Conservation (phyloP, 2,888 invertebrate species). For the Drosophila macrospina region DNA sequence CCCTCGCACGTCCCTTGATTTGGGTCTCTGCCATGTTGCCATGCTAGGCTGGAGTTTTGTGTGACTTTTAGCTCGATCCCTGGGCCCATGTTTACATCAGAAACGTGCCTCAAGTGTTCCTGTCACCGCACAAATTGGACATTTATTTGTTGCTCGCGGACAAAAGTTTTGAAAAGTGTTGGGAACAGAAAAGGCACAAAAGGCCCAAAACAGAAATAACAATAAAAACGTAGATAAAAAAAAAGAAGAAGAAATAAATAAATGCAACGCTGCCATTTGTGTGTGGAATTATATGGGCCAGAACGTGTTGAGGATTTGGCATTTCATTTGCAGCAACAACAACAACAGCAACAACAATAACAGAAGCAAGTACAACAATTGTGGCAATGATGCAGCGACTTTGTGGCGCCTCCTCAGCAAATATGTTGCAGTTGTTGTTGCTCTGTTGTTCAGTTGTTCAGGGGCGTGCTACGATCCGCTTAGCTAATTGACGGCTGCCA, state of each 20-base stretch:
- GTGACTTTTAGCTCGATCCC: conserved; percentile 70
- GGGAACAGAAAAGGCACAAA: conserved; percentile 22
- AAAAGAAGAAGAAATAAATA: conserved; percentile 17
- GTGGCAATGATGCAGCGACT: conserved; percentile 71
- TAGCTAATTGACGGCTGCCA: conserved; percentile 81
- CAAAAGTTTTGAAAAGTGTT: conserved; percentile 56
- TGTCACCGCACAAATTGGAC: conserved; percentile 82
- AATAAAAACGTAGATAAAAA: conserved; percentile 15
- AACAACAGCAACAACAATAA: conserved; percentile 9
- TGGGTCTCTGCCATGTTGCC: conserved; percentile 23
- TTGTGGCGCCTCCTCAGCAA: conserved; percentile 65
- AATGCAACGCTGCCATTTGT: conserved; percentile 48
- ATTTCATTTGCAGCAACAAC: conserved; percentile 48
- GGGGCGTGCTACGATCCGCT: conserved; percentile 76
- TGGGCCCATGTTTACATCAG: conserved; percentile 78
- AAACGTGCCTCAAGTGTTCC: conserved; percentile 81
- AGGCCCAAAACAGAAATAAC: conserved; percentile 8
- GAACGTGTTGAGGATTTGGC: conserved; percentile 75
- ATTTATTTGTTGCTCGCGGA: conserved; percentile 76
- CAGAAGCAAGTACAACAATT: conserved; percentile 35
- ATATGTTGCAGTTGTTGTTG: conserved; percentile 46
- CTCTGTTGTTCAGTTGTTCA: conserved; percentile 30
- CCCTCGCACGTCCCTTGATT: conserved; percentile 8
- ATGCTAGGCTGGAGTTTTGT: conserved; percentile 19
- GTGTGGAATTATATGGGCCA: conserved; percentile 64